These are phyloP conservation scores for Cinclus cinclus DNA, from an alignment of 2,113 vertebrate genomes.

Conservation along the genomic window DNA sequence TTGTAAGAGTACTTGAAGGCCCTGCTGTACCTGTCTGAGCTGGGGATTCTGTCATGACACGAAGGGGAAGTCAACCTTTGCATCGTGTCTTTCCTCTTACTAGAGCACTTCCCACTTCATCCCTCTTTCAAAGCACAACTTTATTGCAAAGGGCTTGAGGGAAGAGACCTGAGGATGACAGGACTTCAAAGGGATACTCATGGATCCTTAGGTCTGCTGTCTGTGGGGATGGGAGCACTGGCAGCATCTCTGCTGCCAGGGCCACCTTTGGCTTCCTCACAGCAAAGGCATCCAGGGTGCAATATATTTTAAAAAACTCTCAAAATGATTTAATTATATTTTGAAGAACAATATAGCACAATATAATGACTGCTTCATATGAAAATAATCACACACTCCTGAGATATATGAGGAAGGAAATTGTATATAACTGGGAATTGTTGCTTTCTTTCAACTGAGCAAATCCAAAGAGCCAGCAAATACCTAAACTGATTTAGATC, in stretches of 20 bases:
- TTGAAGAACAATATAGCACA: neutral
- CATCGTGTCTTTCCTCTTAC: neutral
- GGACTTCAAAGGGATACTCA: neutral
- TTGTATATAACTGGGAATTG: neutral
- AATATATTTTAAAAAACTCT: neutral
- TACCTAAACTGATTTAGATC: slow-evolving; percentile 13
- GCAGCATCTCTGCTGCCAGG: neutral
- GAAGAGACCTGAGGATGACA: neutral
- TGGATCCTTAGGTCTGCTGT: neutral
- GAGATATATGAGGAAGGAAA: neutral
- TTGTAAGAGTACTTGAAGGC: neutral
- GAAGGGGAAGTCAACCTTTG: neutral
- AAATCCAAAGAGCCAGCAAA: neutral
- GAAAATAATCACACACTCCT: neutral
- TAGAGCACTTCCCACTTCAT: neutral
- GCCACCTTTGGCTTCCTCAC: neutral
- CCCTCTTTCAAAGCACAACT: neutral
- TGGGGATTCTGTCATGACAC: neutral
- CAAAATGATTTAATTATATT: neutral
- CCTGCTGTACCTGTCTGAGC: neutral
- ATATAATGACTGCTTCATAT: neutral
- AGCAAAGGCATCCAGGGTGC: neutral
- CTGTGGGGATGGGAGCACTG: neutral
- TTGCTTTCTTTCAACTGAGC: neutral
- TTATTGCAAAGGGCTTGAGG: neutral